Base-by-base conservation (phyloP, 2,113 vertebrate species). In the Leucopsar rothschildi region DNA sequence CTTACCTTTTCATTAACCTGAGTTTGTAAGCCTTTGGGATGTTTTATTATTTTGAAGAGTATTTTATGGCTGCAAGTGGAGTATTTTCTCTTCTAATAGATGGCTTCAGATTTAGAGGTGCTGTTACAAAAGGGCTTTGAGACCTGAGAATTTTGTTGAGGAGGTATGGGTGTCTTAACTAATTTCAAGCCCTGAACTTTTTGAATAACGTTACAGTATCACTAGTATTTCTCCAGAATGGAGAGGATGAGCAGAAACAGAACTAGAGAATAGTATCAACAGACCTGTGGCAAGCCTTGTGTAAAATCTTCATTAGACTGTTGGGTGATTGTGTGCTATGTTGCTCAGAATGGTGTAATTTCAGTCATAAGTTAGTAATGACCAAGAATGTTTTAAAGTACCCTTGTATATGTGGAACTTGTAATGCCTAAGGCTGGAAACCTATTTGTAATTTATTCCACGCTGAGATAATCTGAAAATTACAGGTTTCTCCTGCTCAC, bases 401-500 rank as follows among this genome's bases (percentile, higher is more conserved):
- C 55, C 40, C 10, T 80, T 64, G 11, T 88, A 7, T 55, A 11
- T 39, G 33, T 52, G 60, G 59, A 71, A 70, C 56, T 40, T 60
- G 19, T n/a, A 63, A 22, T 69, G 76, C 92, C 47, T 80, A 59
- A 70, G 82, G 82, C 52, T 83, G 47, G 47, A 83, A 86, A 68
- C 8, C 17, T 70, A 72, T 61, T 93, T 90, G 39, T 65, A 29
- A 55, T 73, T 77, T 90, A 82, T 63, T 82, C 75, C 64, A 57
- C 5, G 4, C 42, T 33, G 44, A 77, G 47, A 70, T 96, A 77
- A 97, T 90, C 76, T 93, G 91, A 86, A 95, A 96, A 88, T 81
- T 88, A 40, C 59, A 86, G 79, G n/a, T 68, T 92, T 94, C 37
- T 72, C 33, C 79, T 80, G 66, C 55, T 69, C 63, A 22, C 23